Evolutionary conservation across 2,888 invertebrate species (phyloP).

Genomic region (Leptogaster cylindrica): DNA sequence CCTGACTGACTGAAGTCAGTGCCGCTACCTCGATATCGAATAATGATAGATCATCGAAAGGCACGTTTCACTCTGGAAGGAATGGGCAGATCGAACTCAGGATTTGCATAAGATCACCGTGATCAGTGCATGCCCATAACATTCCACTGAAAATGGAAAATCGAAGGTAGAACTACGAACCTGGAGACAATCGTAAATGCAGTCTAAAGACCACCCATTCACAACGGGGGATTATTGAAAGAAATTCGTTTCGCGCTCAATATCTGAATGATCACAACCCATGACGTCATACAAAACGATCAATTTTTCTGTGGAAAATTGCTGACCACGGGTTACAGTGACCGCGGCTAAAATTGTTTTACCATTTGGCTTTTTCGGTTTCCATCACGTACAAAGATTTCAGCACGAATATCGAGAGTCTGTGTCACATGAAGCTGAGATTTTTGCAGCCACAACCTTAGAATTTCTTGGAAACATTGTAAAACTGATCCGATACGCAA

Average conservation of each 20-base stretch:
- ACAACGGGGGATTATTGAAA: slow-evolving; percentile 41
- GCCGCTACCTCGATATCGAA: slow-evolving; percentile 13
- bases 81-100: slow-evolving; percentile 43
- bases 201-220: slow-evolving; percentile 43
- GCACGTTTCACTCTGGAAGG: slow-evolving; percentile 43
- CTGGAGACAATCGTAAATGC: slow-evolving; percentile 16
- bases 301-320: slow-evolving; percentile 40
- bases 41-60: slow-evolving; percentile 43
- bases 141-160: slow-evolving; percentile 38
- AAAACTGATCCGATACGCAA: slow-evolving; percentile 44
- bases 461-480: slow-evolving; percentile 38
- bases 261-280: slow-evolving; percentile 36
- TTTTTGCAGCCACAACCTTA: background rate
- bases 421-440: slow-evolving; percentile 16
- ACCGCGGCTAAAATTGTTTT: background rate
- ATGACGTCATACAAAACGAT: slow-evolving; percentile 42
- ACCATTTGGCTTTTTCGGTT: slow-evolving; percentile 10
- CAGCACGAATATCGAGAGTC: slow-evolving; percentile 35
- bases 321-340: slow-evolving; percentile 19
- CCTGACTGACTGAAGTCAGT: background rate
- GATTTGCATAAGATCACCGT: slow-evolving; percentile 40
- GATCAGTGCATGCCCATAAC: background rate
- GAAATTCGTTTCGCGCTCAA: slow-evolving; percentile 39
- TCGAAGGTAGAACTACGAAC: slow-evolving; percentile 6
- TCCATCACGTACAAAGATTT: slow-evolving; percentile 37